Evolutionary conservation across 2,797 vertebrate genomes (phyloP).

Genomic region (Crocodylus rhombifer): DNA sequence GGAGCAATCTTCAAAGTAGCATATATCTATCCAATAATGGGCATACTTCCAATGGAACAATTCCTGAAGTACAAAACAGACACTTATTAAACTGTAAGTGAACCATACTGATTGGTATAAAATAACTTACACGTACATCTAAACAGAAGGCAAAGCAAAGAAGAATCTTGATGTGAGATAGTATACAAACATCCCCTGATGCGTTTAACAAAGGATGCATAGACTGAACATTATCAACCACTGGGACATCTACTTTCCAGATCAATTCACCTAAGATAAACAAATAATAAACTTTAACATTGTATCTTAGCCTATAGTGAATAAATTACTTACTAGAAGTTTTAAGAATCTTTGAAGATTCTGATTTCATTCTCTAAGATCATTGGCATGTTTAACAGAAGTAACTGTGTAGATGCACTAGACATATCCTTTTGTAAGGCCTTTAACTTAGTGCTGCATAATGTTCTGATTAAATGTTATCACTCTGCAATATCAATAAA

Average conservation of each 20-base stretch:
- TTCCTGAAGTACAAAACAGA: not conserved
- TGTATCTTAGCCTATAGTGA: not conserved
- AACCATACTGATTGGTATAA: not conserved
- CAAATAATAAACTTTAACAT: not conserved
- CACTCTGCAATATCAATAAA: not conserved
- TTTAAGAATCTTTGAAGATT: not conserved
- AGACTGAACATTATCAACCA: not conserved
- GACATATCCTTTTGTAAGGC: not conserved
- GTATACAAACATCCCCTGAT: not conserved
- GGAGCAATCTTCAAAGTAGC: fast-evolving
- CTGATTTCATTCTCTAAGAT: not conserved
- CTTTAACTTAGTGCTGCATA: not conserved
- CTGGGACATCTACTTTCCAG: not conserved
- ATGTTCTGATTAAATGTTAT: not conserved
- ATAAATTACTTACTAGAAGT: not conserved
- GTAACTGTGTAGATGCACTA: not conserved
- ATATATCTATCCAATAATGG: not conserved
- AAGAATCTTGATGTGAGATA: not conserved
- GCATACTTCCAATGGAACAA: not conserved
- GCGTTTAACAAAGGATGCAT: not conserved
- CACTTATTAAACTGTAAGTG: not conserved
- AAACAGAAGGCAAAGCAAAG: not conserved
- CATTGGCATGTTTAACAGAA: not conserved
- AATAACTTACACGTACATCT: not conserved
- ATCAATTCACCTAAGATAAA: not conserved